Evolutionary conservation across 2,888 invertebrate genomes (phyloP).

Genomic region (Apoda limacodes): DNA sequence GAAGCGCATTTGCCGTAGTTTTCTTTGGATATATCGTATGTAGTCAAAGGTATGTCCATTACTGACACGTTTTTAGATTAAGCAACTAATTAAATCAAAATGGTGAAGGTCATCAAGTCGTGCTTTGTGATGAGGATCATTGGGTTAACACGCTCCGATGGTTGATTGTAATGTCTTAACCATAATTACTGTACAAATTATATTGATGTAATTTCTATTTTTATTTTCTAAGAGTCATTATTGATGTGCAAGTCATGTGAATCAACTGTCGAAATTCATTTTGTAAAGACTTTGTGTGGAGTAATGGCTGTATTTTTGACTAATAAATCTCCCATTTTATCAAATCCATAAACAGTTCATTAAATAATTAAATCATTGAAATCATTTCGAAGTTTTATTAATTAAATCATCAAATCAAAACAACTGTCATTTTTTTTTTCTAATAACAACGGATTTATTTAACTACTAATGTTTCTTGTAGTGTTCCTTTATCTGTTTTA

Average conservation of each 20-base stretch:
- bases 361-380: too few species aligned
- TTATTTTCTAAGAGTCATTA: too few species aligned
- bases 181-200: too few species aligned
- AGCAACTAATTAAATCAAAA: constrained; percentile 39
- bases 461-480: too few species aligned
- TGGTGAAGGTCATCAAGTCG: constrained; percentile 42
- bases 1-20: constrained; percentile 72
- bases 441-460: neutral
- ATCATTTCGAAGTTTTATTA: too few species aligned
- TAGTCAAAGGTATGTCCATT: constrained; percentile 71
- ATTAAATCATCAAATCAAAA: too few species aligned
- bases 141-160: too few species aligned
- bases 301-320: constrained; percentile 62
- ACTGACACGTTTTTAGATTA: constrained; percentile 54
- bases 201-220: too few species aligned
- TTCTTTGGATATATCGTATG: constrained; percentile 71
- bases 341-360: too few species aligned
- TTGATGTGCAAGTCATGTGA: constrained; percentile 9
- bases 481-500: too few species aligned
- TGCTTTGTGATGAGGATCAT: constrained; percentile 6
- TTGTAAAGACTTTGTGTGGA: constrained; percentile 28
- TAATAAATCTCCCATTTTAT: too few species aligned
- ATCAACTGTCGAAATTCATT: constrained; percentile 12
- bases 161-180: too few species aligned
- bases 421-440: neutral